phyloP scores from a whole-genome alignment of 2,888 invertebrate species.

The Drosophila helvetica region DNA sequence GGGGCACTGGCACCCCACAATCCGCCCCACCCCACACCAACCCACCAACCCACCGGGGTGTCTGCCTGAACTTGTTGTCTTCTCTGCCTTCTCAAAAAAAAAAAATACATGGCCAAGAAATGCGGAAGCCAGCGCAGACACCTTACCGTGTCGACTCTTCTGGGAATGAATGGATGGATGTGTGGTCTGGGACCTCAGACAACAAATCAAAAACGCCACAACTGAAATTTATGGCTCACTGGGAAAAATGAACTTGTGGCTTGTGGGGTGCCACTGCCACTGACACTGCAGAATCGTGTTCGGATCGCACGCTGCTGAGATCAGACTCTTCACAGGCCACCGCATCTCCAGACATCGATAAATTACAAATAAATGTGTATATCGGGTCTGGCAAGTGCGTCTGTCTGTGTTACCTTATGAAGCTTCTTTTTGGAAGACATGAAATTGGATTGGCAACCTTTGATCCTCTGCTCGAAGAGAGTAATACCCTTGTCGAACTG shows the following conservation, averaged over 20 bases:
- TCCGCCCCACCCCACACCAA: too few relatives aligned
- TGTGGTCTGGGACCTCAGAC: constrained; percentile 26
- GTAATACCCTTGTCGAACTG: constrained; percentile 4
- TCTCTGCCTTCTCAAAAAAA: background rate
- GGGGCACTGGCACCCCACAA: background rate
- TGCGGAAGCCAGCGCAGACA: constrained; percentile 39
- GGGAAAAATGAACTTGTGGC: constrained; percentile 15
- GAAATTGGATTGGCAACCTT: background rate
- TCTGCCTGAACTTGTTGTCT: background rate
- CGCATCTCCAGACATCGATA: constrained; percentile 43
- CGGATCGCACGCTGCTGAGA: constrained; percentile 23
- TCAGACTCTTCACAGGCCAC: constrained; percentile 26
- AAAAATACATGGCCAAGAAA: constrained; percentile 17
- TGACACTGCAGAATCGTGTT: constrained; percentile 32
- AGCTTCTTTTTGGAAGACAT: constrained; percentile 15
- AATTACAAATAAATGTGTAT: constrained; percentile 24
- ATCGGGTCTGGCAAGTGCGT: constrained; percentile 7
- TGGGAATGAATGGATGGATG: background rate
- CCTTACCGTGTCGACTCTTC: background rate
- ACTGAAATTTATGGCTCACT: constrained; percentile 36
- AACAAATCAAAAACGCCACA: constrained; percentile 40
- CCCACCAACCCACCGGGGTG: too few relatives aligned
- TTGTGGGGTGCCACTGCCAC: constrained; percentile 23
- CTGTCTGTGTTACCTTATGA: constrained; percentile 13
- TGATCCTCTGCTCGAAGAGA: background rate